These are phyloP conservation scores for Menura novaehollandiae DNA, from an alignment of 2,113 vertebrate species.

Conservation along the genomic window DNA sequence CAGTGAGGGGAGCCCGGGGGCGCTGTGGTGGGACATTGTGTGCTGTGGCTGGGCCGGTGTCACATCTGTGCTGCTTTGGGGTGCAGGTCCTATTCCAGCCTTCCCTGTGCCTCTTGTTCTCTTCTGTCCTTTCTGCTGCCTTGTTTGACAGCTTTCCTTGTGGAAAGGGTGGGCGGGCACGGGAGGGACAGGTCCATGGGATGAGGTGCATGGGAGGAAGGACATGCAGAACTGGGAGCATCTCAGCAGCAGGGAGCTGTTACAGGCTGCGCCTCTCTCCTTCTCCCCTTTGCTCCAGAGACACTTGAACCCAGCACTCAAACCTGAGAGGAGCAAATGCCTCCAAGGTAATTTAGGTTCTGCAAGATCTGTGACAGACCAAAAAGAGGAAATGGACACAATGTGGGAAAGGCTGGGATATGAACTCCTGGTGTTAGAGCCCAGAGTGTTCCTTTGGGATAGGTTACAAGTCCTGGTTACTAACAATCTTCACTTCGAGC, in stretches of 20 bases:
- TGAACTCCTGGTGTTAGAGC: neutral
- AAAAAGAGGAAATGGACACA: neutral
- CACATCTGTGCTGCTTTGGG: neutral
- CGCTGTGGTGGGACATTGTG: rapidly evolving
- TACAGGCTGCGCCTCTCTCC: neutral
- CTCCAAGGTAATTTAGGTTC: neutral
- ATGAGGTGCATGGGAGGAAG: neutral
- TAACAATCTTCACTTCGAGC: neutral
- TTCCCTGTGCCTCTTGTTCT: neutral
- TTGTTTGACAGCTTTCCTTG: neutral
- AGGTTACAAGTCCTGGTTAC: neutral
- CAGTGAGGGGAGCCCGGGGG: rapidly evolving
- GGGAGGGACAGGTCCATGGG: neutral
- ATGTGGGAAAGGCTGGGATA: neutral
- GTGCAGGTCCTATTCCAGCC: neutral
- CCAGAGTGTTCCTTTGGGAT: neutral
- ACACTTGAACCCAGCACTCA: neutral
- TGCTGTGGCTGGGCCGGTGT: neutral
- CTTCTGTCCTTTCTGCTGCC: neutral
- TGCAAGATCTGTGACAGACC: neutral
- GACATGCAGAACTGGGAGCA: neutral
- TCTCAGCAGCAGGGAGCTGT: neutral
- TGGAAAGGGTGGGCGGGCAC: neutral
- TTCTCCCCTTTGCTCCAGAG: neutral
- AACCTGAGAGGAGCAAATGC: neutral